Base-by-base conservation (phyloP, 2,113 vertebrate genomes). In the Grus americana region DNA sequence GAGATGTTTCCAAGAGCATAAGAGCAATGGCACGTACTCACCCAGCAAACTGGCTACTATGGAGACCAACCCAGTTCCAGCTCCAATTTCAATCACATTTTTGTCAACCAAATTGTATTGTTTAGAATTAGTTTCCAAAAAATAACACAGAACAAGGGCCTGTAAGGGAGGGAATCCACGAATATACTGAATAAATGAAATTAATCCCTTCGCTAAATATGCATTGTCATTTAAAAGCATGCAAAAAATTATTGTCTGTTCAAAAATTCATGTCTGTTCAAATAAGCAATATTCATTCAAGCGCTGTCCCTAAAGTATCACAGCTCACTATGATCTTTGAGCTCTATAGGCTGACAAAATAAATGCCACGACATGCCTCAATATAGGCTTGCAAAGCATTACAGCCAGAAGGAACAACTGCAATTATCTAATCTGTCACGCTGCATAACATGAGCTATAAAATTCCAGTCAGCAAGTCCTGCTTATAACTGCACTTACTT, bases 41-140 rank as follows among this genome's bases (percentile, higher is more conserved):
- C 99, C 99, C 65, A 99, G 98, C 44, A 99, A 97, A 89, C 98
- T 98, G 90, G 99, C 98, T 62, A 99, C 99, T 42, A 99, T 98
- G 76, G 99, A 99, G 74, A 99, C 99, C 10, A 99, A 97, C 10
- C 99, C 99, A 49, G 99, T 99, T 93, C 99, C 99, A 79, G 99
- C 99, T 91, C 99, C 99, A 78, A 99, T 98, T 98, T 99, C 99
- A 95, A 99, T 99, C 85, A 99, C 98, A 47, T 98, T 98, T 98
- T 99, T 99, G 93, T 99, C 99, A 88, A 78, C 87, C 94, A 99
- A 96, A 96, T 98, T 98, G 93, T 98, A 98, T 58, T 98, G 95
- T 49, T 99, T 98, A 90, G 86, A 95, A 94, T 99, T 98, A 55
- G 96, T 98, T 97, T 99, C 99, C 91, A 99, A 97, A 98, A 99